Conservation (phyloP, 2,113 vertebrate species). For the Anoura caudifer region DNA sequence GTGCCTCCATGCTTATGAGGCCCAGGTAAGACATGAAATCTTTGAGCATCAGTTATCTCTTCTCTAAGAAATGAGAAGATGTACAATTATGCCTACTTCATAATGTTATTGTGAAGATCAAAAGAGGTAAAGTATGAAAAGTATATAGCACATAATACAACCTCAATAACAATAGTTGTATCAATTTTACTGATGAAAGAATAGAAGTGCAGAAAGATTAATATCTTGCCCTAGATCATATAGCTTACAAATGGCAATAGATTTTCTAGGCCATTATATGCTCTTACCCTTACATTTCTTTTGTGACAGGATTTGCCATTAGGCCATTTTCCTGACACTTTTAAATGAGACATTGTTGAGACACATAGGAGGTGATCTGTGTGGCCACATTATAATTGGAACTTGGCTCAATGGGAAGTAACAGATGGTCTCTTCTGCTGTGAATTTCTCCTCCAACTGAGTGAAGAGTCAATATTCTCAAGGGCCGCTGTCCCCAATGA, state of each 20-base stretch:
- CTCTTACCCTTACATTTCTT: not conserved
- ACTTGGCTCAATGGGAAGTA: not conserved
- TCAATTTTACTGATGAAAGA: not conserved
- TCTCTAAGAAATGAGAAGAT: not conserved
- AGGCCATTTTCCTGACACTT: not conserved
- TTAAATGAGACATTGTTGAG: not conserved
- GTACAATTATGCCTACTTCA: not conserved
- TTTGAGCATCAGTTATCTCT: not conserved
- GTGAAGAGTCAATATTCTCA: not conserved
- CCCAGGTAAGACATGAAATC: not conserved
- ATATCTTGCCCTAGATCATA: not conserved
- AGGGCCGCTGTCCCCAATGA: not conserved
- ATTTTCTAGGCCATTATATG: not conserved
- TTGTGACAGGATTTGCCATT: not conserved
- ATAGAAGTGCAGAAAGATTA: not conserved
- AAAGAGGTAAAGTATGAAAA: not conserved
- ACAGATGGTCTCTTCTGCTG: not conserved
- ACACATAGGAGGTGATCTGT: not conserved
- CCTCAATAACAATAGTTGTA: not conserved
- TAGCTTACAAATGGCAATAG: not conserved
- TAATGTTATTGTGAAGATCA: not conserved
- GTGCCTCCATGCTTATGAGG: not conserved
- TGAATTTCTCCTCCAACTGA: not conserved
- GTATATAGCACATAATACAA: not conserved
- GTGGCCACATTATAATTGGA: not conserved